phyloP scores from a whole-genome alignment of 2,113 vertebrate species.

The Raja brachyura region DNA sequence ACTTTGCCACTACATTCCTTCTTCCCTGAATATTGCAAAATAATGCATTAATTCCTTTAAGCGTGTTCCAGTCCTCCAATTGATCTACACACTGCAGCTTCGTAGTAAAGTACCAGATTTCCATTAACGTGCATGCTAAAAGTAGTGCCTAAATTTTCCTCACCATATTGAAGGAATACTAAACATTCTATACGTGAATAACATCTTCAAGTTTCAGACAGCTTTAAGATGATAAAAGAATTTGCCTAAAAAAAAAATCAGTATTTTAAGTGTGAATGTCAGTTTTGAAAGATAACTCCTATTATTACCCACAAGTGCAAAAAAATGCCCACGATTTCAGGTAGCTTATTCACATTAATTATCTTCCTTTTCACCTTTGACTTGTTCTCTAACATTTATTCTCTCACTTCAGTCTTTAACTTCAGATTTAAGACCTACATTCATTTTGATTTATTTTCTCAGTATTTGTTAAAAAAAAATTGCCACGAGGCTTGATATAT shows the following conservation, averaged over 20 bases:
- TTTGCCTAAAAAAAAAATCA: neutral
- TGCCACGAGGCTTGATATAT: neutral
- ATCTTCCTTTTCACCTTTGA: neutral
- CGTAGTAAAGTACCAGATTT: neutral
- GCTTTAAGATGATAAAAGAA: neutral
- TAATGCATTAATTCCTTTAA: neutral
- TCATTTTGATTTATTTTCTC: no score
- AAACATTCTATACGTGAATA: neutral
- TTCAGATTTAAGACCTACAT: no score
- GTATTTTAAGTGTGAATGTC: neutral
- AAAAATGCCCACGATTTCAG: neutral
- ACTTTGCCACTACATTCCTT: neutral
- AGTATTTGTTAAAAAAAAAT: neutral
- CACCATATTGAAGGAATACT: neutral
- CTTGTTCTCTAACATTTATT: neutral
- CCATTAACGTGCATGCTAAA: neutral
- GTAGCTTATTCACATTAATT: neutral
- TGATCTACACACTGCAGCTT: neutral
- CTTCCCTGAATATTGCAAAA: neutral
- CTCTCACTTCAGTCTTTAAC: neutral
- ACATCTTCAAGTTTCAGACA: neutral
- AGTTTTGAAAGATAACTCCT: neutral
- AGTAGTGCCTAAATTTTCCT: no score
- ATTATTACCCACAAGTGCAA: neutral
- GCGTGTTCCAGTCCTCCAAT: neutral